Evolutionary conservation across 2,888 invertebrate genomes (phyloP).

Genomic region (Blera fallax): DNA sequence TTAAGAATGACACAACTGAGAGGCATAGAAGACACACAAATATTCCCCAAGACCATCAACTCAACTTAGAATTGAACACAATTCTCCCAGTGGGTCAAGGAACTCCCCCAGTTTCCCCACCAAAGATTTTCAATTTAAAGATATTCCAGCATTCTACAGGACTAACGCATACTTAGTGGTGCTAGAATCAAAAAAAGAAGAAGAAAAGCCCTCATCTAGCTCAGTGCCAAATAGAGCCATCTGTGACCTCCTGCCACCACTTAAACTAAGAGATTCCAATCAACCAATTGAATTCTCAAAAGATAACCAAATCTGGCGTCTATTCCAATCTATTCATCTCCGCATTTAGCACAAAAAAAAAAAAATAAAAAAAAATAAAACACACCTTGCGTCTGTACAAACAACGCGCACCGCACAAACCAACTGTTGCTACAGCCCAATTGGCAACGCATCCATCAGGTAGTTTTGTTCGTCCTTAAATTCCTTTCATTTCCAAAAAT

Average conservation of each 20-base stretch:
- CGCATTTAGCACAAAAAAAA: constrained; percentile 31
- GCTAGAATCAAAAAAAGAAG: too few relatives aligned
- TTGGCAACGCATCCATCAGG: constrained; percentile 63
- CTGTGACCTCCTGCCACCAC: constrained; percentile 57
- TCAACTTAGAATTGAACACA: too few relatives aligned
- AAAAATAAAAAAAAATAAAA: not conserved
- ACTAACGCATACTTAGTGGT: too few relatives aligned
- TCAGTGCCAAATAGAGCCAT: constrained; percentile 47
- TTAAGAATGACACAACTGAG: too few relatives aligned
- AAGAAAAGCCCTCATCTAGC: constrained; percentile 15
- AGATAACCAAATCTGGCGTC: constrained; percentile 66
- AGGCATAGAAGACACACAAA: too few relatives aligned
- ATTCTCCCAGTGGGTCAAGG: too few relatives aligned
- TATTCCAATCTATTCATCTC: constrained; percentile 8
- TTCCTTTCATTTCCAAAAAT: constrained; percentile 36
- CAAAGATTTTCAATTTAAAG: too few relatives aligned
- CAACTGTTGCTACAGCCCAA: constrained; percentile 65
- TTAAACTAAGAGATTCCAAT: constrained; percentile 60
- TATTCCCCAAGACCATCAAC: too few relatives aligned
- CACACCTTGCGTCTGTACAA: constrained; percentile 67
- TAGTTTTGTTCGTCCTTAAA: constrained; percentile 33
- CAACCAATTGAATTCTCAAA: constrained; percentile 48
- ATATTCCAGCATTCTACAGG: too few relatives aligned
- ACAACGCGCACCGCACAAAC: constrained; percentile 59
- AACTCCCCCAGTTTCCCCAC: too few relatives aligned